These are phyloP conservation scores for Halisarca cf. caerulea DNA, from an alignment of 37 sponge, comb jelly and placozoan species.

Conservation along the genomic window DNA sequence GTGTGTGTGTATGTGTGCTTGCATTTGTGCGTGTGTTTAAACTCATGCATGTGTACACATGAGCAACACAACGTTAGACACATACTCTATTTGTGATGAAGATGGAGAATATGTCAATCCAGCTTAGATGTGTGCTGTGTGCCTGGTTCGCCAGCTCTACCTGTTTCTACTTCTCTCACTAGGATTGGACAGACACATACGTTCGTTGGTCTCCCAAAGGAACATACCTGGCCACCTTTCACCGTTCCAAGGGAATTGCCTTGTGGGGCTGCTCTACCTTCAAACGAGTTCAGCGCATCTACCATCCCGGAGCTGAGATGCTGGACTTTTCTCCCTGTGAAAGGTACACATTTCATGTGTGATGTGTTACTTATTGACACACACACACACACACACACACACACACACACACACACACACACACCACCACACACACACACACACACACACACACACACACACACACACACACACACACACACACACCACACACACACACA, in stretches of 20 bases:
- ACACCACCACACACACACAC: no score
- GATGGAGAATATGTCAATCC: no score
- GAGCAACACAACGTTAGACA: neutral
- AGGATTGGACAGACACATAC: conserved; percentile 94
- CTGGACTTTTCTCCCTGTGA: conserved; percentile 98
- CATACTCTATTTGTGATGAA: no score
- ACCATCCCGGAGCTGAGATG: conserved; percentile 67
- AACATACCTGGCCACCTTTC: conserved; percentile 92
- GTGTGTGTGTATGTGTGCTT: no score
- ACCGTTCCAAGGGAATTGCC: conserved; percentile 83
- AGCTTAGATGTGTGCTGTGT: conserved; percentile 9
- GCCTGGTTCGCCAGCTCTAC: neutral
- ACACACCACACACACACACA: no score
- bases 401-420: no score
- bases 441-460: no score
- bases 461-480: no score
- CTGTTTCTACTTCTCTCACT: neutral
- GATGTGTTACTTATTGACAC: neutral
- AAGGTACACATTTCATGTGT: conserved; percentile 51
- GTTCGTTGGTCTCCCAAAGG: conserved; percentile 93
- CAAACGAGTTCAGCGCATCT: conserved; percentile 63
- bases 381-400: no score
- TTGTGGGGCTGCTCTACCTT: conserved; percentile 91
- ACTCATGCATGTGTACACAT: neutral
- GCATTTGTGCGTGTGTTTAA: neutral